Evolutionary conservation across 2,113 vertebrate genomes (phyloP).

Genomic region (Bubo scandiacus): DNA sequence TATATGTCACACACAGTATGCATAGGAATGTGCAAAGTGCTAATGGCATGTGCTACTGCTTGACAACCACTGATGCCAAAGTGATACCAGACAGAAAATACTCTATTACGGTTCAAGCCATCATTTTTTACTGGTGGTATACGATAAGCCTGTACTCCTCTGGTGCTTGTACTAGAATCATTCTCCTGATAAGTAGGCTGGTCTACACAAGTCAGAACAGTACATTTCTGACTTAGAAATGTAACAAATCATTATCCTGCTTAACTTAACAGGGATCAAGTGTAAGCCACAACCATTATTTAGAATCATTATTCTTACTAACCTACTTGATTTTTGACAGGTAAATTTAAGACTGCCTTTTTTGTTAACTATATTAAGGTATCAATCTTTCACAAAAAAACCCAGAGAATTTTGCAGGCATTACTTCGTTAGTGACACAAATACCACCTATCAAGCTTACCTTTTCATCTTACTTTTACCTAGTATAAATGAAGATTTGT

Average conservation of each 20-base stretch:
- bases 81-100: not conserved
- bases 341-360: not conserved
- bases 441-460: not conserved
- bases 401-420: not conserved
- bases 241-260: not conserved
- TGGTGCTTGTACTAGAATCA: not conserved
- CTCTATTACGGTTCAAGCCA: not conserved
- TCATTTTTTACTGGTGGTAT: not conserved
- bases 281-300: not conserved
- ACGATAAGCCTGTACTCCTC: not conserved
- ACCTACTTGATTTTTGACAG: not conserved
- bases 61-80: not conserved
- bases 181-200: not conserved
- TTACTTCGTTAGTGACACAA: not conserved
- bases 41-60: not conserved
- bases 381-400: not conserved
- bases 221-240: not conserved
- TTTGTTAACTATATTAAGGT: not conserved
- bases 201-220: not conserved
- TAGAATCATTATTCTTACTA: not conserved
- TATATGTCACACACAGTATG: no score
- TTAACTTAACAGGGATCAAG: not conserved
- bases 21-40: rapidly evolving
- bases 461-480: not conserved
- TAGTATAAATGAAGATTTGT: not conserved